Conservation (phyloP, 2,888 invertebrate genomes). For the Ethmia dodecea region DNA sequence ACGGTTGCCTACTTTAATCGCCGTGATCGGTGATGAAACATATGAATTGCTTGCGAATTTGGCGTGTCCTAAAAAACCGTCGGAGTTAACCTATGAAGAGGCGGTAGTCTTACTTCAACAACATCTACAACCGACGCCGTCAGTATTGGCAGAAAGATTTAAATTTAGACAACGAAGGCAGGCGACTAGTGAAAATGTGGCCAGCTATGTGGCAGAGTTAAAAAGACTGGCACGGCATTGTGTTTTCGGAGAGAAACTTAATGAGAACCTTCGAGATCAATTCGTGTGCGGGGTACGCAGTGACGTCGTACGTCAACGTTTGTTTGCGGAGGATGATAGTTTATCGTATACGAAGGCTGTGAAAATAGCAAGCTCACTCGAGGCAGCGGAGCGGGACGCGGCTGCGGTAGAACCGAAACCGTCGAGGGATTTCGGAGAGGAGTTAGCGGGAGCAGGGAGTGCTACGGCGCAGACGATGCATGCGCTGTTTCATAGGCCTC, state of each 20-base stretch:
- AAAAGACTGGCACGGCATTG: constrained; percentile 4
- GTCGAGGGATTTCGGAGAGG: neutral
- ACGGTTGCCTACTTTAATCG: constrained; percentile 2
- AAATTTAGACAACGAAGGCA: constrained; percentile 10
- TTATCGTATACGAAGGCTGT: neutral
- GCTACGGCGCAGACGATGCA: neutral
- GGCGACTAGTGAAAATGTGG: constrained; percentile 1
- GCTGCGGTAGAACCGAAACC: constrained; percentile 1
- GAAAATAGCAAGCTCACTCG: constrained; percentile 1
- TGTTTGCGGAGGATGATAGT: constrained; percentile 8
- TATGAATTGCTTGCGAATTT: constrained; percentile 6
- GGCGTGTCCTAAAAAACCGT: constrained; percentile 6
- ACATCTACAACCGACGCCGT: constrained; percentile 11
- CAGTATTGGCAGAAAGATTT: constrained; percentile 9
- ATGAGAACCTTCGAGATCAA: constrained; percentile 10
- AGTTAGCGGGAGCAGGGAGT: neutral
- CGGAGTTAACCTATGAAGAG: constrained; percentile 2
- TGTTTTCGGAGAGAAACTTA: neutral
- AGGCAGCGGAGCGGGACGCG: constrained; percentile 6
- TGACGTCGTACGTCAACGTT: constrained; percentile 7
- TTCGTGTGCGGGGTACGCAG: constrained; percentile 8
- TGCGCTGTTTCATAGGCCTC: neutral
- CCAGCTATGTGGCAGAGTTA: constrained; percentile 8
- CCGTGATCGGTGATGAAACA: neutral
- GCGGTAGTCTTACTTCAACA: constrained; percentile 2